Base-by-base conservation (phyloP, 1,140 invertebrate species). In the Manduca sexta region DNA sequence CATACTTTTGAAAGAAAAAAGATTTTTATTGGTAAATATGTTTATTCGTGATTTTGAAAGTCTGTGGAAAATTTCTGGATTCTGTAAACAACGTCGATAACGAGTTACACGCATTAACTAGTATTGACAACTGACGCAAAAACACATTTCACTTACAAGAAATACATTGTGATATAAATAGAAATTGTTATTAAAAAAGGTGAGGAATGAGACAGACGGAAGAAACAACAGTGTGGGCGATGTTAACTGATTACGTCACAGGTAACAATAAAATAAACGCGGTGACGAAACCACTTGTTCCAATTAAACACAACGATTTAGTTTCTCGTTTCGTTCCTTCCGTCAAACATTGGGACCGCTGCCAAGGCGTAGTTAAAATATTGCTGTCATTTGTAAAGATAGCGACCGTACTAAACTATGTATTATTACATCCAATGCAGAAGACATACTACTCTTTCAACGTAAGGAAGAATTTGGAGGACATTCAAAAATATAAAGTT, bases 311-410 rank as follows among this genome's bases (percentile, higher is more conserved):
- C 46, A 56, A 49, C 58, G 52, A 71, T 63, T 64, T 65, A 52
- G 55, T 49, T 40, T 51, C 40, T 49, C 49, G 60, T 58, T 59
- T 56, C 57, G 61, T 68, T 61, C 60, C 67, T 69, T 74, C 69
- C 70, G 69, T 69, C 69, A 74, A 71, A 69, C 52, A 52, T 44
- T 61, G 64, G 75, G 73, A 57, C 33, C 14, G 11, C 13, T 66
- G 71, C 66, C 69, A 72, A 62, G 42, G 26, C 41, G 50, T 56
- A 52, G 49, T 47, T 57, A 69, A 69, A 56, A 59, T 62, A 65
- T 56, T 48, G 49, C 60, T 57, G 60, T 65, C 62, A 65, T 61
- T 56, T 60, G 54, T 54, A 57, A 49, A 42, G 47, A 56, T 50
- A 56, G 44, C 44, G 34, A 34, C 26, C 34, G 38, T 45, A 56